These are phyloP conservation scores for Nymphicus hollandicus DNA, from an alignment of 2,113 vertebrate species.

Conservation along the genomic window DNA sequence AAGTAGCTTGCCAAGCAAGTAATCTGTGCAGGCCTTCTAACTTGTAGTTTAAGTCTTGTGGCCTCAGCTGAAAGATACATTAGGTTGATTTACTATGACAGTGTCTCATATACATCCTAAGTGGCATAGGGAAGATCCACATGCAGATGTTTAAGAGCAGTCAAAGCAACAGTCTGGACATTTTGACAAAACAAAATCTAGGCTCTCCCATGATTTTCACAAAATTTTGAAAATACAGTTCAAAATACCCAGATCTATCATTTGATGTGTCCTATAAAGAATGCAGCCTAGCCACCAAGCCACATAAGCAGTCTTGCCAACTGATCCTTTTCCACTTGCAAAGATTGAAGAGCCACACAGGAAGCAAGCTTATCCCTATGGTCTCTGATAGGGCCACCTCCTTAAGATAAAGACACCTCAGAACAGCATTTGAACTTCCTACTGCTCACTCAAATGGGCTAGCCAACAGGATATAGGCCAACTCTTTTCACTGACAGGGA, in stretches of 20 bases:
- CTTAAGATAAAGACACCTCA: not conserved
- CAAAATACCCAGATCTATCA: not conserved
- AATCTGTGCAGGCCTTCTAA: not conserved
- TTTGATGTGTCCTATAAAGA: not conserved
- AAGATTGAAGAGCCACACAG: not conserved
- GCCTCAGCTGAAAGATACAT: not conserved
- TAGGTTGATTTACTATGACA: not conserved
- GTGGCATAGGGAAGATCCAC: not conserved
- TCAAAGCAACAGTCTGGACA: not conserved
- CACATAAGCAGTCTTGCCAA: not conserved
- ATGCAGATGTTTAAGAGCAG: not conserved
- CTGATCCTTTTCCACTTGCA: not conserved
- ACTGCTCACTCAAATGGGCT: not conserved
- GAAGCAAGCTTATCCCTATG: not conserved
- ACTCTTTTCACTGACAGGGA: not conserved
- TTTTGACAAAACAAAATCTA: not conserved
- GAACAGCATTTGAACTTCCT: not conserved
- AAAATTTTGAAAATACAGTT: not conserved
- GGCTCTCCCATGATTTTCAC: not conserved
- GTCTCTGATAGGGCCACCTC: not conserved
- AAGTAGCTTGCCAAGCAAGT: not conserved
- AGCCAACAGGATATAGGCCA: not conserved
- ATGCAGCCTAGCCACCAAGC: not conserved
- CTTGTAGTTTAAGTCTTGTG: constrained; percentile 8
- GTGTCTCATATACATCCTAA: not conserved